These are phyloP conservation scores for Listronotus oregonensis DNA, from an alignment of 1,140 invertebrate genomes.

Conservation along the genomic window DNA sequence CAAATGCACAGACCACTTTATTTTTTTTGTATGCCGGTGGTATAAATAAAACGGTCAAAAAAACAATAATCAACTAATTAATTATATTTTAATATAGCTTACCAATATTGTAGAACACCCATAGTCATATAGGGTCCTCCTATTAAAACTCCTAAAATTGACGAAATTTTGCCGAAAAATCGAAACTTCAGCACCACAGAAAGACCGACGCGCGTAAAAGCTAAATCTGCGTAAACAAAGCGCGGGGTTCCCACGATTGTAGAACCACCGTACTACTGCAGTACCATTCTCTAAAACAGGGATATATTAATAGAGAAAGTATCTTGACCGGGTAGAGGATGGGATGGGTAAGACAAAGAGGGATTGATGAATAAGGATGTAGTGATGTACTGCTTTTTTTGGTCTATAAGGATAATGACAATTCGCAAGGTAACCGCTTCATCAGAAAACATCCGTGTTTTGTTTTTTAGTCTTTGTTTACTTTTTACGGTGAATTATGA, in stretches of 20 bases:
- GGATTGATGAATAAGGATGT: background rate
- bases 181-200: background rate
- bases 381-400: background rate
- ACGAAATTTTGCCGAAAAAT: background rate
- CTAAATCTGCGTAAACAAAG: background rate
- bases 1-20: no score
- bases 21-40: no score
- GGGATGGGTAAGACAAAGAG: slow-evolving; percentile 31
- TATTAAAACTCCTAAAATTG: background rate
- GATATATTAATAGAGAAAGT: slow-evolving; percentile 36
- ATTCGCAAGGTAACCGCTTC: no score
- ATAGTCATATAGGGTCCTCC: slow-evolving; percentile 7
- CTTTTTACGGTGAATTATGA: no score
- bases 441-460: no score
- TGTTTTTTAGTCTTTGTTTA: no score
- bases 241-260: slow-evolving; percentile 1
- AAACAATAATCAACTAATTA: background rate
- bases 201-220: background rate
- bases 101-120: slow-evolving; percentile 32
- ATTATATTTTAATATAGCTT: background rate
- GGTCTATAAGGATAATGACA: no score
- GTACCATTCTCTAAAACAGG: slow-evolving; percentile 27
- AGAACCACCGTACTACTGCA: slow-evolving; percentile 24
- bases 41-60: no score
- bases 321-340: slow-evolving; percentile 9